Conservation (phyloP, 2,113 vertebrate genomes). For the Hystrix brachyura region DNA sequence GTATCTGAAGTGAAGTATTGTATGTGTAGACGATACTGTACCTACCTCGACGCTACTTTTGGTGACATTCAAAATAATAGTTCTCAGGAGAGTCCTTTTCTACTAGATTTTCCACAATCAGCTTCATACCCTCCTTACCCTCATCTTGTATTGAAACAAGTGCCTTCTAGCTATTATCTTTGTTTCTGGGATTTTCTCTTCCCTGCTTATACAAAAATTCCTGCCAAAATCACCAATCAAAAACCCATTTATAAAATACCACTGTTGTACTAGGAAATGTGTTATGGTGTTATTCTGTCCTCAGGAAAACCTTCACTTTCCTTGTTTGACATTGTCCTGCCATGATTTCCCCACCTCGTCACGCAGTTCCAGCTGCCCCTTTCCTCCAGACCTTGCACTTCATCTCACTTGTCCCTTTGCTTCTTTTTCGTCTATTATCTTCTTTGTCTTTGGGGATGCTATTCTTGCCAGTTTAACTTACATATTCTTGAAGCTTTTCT, state of each 20-base stretch:
- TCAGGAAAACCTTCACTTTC: neutral
- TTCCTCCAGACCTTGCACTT: neutral
- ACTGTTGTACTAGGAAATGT: neutral
- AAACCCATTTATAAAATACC: neutral
- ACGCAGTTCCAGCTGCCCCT: neutral
- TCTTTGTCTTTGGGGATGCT: neutral
- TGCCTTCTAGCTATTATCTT: neutral
- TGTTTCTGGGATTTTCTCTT: neutral
- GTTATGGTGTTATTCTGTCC: neutral
- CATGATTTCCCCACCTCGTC: neutral
- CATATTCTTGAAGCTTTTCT: neutral
- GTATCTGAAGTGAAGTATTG: neutral
- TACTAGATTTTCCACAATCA: neutral
- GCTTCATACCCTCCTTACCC: neutral
- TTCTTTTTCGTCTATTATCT: neutral
- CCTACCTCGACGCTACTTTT: neutral
- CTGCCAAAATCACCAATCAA: neutral
- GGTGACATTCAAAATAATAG: neutral
- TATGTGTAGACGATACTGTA: neutral
- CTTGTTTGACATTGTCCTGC: neutral
- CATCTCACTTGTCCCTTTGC: neutral
- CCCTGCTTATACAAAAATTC: neutral
- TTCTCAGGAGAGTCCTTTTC: conserved; percentile 15
- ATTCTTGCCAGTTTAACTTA: neutral
- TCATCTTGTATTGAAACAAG: neutral